Percentiles rank a stretch among this genome's conserved stretches.
Evolutionary conservation across 2,888 invertebrate species (phyloP).

Genomic region (Drosophila subsilvestris): DNA sequence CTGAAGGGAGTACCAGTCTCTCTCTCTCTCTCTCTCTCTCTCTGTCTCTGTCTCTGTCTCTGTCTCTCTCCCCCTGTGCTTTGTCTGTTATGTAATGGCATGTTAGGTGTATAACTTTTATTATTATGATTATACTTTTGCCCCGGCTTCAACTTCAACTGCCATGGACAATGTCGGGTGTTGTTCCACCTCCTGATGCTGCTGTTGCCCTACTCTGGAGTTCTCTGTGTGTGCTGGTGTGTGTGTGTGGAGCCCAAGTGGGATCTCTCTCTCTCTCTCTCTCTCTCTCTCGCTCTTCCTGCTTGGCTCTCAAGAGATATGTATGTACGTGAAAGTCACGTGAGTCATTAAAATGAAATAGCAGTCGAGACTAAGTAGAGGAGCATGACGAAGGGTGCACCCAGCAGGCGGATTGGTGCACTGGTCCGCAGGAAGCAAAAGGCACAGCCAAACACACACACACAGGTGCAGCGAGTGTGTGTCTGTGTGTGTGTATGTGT

Average conservation of each 20-base stretch:
- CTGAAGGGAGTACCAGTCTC: conserved; percentile 1
- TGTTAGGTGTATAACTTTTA: conserved; percentile 79
- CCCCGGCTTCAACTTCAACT: conserved; percentile 49
- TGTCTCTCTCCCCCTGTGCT: neutral
- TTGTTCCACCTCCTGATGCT: conserved; percentile 4
- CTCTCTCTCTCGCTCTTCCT: no score
- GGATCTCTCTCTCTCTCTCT: conserved; percentile 5
- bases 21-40: neutral
- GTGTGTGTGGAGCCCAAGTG: conserved; percentile 3
- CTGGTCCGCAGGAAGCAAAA: conserved; percentile 22
- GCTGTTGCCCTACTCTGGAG: conserved; percentile 16
- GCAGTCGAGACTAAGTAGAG: conserved; percentile 54
- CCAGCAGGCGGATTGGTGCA: conserved; percentile 15
- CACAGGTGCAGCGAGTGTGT: conserved; percentile 47
- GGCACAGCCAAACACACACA: conserved; percentile 31
- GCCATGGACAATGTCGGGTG: conserved; percentile 27
- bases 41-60: no score
- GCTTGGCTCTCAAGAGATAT: conserved; percentile 58
- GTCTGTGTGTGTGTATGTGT: neutral
- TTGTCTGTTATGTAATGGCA: conserved; percentile 76
- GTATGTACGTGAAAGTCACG: conserved; percentile 74
- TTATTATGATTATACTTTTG: conserved; percentile 76
- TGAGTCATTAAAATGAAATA: conserved; percentile 79
- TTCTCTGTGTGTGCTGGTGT: neutral
- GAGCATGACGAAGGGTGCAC: conserved; percentile 22